Evolutionary conservation across 2,888 invertebrate genomes (phyloP), one percentile per base, ranked within the genome.

Genomic region (Pammene aurita): DNA sequence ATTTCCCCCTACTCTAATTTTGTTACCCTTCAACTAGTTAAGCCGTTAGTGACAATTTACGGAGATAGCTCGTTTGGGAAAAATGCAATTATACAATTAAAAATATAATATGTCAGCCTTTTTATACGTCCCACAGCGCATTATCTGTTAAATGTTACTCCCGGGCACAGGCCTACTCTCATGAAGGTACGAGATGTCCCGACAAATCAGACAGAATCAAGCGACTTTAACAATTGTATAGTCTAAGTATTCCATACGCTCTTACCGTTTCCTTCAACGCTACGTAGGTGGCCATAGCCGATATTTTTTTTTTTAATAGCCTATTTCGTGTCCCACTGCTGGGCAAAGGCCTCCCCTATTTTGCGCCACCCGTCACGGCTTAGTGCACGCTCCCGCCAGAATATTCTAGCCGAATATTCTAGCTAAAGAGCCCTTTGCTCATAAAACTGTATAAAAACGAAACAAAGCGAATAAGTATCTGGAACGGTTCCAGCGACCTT

Each of bases 401-500:
- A n/a, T n/a, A n/a, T n/a, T n/a, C n/a, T 13, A 61, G 14, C 13
- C 10, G 7, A 35, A 16, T 35, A 38, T 50, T 50, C 18, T 50
- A 48, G 58, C 18, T 26, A 34, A 60, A 67, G 54, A 41, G 41
- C 60, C 58, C 68, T 70, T 62, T 57, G 72, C 73, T 73, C 75
- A 74, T 76, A 78, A 74, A 77, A 74, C 48, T 46, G 65, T 62
- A 71, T 75, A 71, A 68, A 82, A 79, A 79, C 75, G 75, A 77
- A 82, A 84, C 80, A 72, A 68, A 70, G 72, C 74, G 74, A 81
- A 80, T 80, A 79, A 83, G 79, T 83, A 84, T 84, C 84, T 92
- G 91, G 90, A 90, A 82, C 86, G 77, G 72, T 83, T 91, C 90
- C 91, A 92, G 86, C 89, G 90, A 89, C 92, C 92, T 92, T 92